Evolutionary conservation across 2,113 vertebrate species (phyloP), one percentile per base, ranked within the genome.

Genomic region (Perca flavescens): DNA sequence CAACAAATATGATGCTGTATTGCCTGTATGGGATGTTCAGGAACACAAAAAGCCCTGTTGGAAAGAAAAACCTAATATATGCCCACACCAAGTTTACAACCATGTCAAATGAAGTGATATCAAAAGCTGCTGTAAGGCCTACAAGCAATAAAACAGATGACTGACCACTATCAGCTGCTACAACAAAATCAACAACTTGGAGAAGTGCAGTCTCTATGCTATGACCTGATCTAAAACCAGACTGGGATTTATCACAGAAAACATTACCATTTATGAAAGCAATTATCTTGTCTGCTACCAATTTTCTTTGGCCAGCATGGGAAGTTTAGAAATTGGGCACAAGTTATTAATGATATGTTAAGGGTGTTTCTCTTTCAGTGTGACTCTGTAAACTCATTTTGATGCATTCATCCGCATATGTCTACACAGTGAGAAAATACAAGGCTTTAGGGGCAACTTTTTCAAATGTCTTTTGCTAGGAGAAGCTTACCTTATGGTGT

Each of bases 221-320:
- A 25, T 16, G 12, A 10, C 34, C 31, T 19, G 34, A 52, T 66
- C 61, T 65, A 64, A 72, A 72, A 21, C 40, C 16, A 57, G 40
- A 15, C 22, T 31, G 19, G 17, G 68, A 40, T 63, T 69, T 15
- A 57, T 71, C 50, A n/a, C 19, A 60, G 46, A 34, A 43, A 47
- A 61, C 17, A 60, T 34, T 22, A 34, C 2, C 16, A 47, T 34
- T 78, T 36, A 54, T 77, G 34, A 61, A 78, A 54, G 62, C 15
- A 53, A 67, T 61, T 68, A 73, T 76, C 58, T 49, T 11, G 80
- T 50, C 73, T 50, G 16, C 50, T 47, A 25, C 50, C 57, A 56
- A 9, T 63, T 76, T 69, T 63, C 31, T 31, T 57, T 10, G 13
- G 57, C 7, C 40, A 17, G 56, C 54, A 17, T 2, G 13, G 36